Evolutionary conservation across 2,888 invertebrate genomes (phyloP), one percentile per base, ranked within the genome.

Genomic region (Sycophila texana): DNA sequence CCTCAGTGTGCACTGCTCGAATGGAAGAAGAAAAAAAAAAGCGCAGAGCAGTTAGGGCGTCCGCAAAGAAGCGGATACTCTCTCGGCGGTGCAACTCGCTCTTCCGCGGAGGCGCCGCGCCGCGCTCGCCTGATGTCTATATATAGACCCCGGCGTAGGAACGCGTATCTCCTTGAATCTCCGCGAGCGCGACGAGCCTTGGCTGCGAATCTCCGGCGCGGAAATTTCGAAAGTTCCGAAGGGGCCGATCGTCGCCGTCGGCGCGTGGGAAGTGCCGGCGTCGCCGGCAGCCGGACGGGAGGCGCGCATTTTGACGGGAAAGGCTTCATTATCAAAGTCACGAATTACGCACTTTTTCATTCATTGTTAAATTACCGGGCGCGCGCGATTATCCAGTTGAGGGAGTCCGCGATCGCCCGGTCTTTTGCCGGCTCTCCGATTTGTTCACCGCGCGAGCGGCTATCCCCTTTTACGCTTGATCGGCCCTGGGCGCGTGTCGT

Each of bases 261-360:
- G 49, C 79, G 74, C 83, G 83, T 84, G 84, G 83, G 81, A 81
- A 83, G 83, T 65, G 71, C 79, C 71, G 77, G 71, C 76, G 58
- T 61, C 73, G 70, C 57, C 67, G 75, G 58, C 77, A 74, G 80
- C 39, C 65, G 77, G 61, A 51, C 70, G 68, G 39, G 39, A 4
- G 39, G 39, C 39, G 7, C 39, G 39, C 39, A 39, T 74, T 77
- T 74, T 67, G 78, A 78, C 81, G 81, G 80, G 83, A 83, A 83
- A 83, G 83, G 79, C 82, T 82, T 83, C 82, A 83, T 83, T 75
- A 82, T 83, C 80, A 80, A 82, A 82, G 82, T 76, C 61, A 70
- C 76, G 81, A 76, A 81, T 82, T 82, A 81, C 82, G 82, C 82
- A 84, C 83, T 84, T 84, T 84, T 85, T 83, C 84, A 82, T 84